Percentiles rank a stretch among this genome's conserved stretches.
phyloP scores from a whole-genome alignment of 2,113 vertebrate genomes.

The Aphyosemion australe region DNA sequence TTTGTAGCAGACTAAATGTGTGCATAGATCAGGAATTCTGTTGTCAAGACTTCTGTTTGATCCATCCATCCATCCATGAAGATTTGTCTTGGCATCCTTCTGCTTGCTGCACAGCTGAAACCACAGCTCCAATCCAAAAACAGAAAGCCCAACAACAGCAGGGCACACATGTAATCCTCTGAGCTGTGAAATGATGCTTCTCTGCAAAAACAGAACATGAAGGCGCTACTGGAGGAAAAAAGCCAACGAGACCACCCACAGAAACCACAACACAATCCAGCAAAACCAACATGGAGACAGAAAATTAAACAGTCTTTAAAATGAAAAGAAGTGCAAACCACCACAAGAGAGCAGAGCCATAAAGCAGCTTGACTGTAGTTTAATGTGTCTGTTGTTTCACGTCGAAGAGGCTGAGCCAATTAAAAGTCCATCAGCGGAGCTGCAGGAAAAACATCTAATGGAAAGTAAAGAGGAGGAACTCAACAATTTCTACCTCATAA shows the following conservation, averaged over 20 bases:
- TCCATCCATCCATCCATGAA: too few species aligned
- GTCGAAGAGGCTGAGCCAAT: conserved; percentile 47
- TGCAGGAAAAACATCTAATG: conserved; percentile 43
- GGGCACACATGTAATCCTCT: conserved; percentile 23
- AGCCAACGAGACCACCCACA: conserved; percentile 42
- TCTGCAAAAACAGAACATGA: conserved; percentile 31
- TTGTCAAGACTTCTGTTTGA: too few species aligned
- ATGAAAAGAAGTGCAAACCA: conserved; percentile 29
- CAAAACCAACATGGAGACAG: too few species aligned
- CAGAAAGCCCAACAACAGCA: conserved; percentile 22
- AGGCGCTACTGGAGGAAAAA: conserved; percentile 26
- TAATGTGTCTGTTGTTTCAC: conserved; percentile 41
- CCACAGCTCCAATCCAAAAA: conserved; percentile 15
- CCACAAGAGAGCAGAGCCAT: conserved; percentile 23
- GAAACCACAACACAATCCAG: conserved; percentile 32
- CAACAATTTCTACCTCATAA: conserved; percentile 37
- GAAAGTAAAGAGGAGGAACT: conserved; percentile 45
- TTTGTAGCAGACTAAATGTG: too few species aligned
- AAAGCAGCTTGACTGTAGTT: conserved; percentile 38
- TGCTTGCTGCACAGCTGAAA: conserved; percentile 30
- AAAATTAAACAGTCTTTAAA: conserved; percentile 20
- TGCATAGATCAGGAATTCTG: too few species aligned
- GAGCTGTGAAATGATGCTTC: conserved; percentile 26
- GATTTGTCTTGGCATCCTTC: conserved; percentile 24
- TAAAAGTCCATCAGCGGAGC: conserved; percentile 57